Base-by-base conservation (phyloP, 2,888 invertebrate genomes). In the Protodeltote pygarga region DNA sequence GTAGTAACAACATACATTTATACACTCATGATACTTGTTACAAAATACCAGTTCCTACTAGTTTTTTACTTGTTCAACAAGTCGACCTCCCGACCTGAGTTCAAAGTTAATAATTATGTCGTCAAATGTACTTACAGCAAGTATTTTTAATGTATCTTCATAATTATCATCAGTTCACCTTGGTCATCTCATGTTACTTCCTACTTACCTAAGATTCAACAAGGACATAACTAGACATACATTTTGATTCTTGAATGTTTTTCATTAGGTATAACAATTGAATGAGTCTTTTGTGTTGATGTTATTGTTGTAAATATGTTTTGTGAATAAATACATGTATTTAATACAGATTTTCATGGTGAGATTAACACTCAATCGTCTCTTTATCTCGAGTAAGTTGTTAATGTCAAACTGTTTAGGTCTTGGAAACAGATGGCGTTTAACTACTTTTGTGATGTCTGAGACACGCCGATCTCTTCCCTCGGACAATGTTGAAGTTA, bases 121-220 rank as follows among this genome's bases (percentile, higher is more conserved):
- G 66, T 75, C 69, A 73, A 55, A 47, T 37, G 39, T 47, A 54
- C 50, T 38, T 29, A 50, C 51, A 52, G 55, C 47, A 48, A 62
- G 58, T 65, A 58, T 72, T 64, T 68, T 66, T 69, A 67, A 69
- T 66, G 55, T 66, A 65, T 71, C 47, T 59, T 61, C 45, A 40
- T 67, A 65, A 68, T 79, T 73, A 74, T 70, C 65, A 60, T 65
- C 37, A 52, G 58, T 62, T 78, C 64, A 69, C 77, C 79, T 79
- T 78, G 77, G 65, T 57, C 58, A 62, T 58, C 50, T 54, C 34
- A 49, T 39, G 37, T 54, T 39, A 67, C 72, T 76, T 74, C 74
- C 74, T 77, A 45, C 49, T 60, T 33, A 35, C 20, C 46, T 42
- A 29, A 54, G 61, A 49, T 49, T 35, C 46, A 40, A 35, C 66